A percentile compares a stretch with the other conserved stretches of the same genome.
Evolutionary conservation across 1,140 invertebrate species (phyloP).

Genomic region (Pectinophora gossypiella): DNA sequence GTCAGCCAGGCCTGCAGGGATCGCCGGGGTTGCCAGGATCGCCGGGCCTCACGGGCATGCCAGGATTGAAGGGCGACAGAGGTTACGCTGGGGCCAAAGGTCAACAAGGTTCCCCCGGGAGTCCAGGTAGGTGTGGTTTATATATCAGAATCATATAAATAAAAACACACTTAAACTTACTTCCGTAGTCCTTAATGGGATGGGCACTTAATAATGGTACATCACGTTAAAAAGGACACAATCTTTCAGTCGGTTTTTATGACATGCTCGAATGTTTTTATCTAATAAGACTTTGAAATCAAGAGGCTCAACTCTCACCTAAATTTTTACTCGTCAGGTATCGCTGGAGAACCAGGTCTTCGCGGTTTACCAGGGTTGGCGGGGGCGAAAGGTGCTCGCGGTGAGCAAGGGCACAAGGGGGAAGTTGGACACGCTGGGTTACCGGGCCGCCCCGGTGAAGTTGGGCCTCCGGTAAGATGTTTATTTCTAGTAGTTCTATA

Average conservation of each 20-base stretch:
- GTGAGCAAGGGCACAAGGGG: constrained; percentile 84
- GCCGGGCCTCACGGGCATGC: constrained; percentile 80
- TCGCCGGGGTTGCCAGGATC: constrained; percentile 80
- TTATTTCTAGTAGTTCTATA: too few relatives aligned
- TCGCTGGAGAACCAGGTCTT: constrained; percentile 76
- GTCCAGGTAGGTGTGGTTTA: constrained; percentile 76
- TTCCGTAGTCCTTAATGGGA: too few relatives aligned
- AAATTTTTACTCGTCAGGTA: constrained; percentile 44
- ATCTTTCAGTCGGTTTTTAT: too few relatives aligned
- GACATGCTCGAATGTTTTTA: too few relatives aligned
- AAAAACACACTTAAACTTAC: too few relatives aligned
- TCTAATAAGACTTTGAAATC: too few relatives aligned
- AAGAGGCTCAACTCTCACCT: background rate
- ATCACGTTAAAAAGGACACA: too few relatives aligned
- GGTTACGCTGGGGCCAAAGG: constrained; percentile 83
- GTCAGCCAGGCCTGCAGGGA: constrained; percentile 80
- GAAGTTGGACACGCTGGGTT: constrained; percentile 84
- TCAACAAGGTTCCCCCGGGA: constrained; percentile 82
- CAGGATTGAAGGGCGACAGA: constrained; percentile 84
- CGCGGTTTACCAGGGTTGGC: constrained; percentile 80
- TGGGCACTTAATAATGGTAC: too few relatives aligned
- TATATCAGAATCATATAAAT: too few relatives aligned
- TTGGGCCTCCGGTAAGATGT: constrained; percentile 80
- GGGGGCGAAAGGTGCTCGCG: constrained; percentile 83
- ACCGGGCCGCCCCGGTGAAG: constrained; percentile 83